A percentile compares a stretch with the other conserved stretches of the same genome.
Conservation (phyloP, 2,888 invertebrate genomes). For the Nudaria mundana region DNA sequence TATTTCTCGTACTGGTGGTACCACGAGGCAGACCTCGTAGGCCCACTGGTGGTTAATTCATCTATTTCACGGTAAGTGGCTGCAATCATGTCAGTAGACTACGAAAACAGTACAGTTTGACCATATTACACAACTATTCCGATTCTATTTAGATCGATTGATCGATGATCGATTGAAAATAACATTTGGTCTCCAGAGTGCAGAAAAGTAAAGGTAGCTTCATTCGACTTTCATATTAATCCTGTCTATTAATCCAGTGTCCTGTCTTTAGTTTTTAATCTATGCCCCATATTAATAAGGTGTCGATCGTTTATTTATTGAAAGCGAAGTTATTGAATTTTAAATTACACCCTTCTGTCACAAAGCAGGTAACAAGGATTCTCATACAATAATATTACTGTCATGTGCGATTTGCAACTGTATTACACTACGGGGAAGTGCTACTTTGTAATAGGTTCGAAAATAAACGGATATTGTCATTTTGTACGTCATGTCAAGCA, state of each 20-base stretch:
- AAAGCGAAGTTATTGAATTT: conserved; percentile 60
- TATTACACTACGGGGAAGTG: no score
- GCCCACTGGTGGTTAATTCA: no score
- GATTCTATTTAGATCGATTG: no score
- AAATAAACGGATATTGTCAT: conserved; percentile 6
- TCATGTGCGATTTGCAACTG: conserved; percentile 4
- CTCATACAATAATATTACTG: neutral
- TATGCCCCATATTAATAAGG: conserved; percentile 51
- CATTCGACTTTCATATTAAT: neutral
- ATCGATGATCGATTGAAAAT: no score
- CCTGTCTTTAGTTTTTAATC: conserved; percentile 34
- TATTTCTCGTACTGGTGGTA: no score
- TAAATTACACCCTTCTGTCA: conserved; percentile 53
- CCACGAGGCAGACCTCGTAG: no score
- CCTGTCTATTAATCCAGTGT: neutral
- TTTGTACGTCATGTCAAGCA: conserved; percentile 19
- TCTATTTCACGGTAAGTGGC: no score
- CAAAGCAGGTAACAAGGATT: conserved; percentile 13
- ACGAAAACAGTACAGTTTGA: no score
- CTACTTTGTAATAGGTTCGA: neutral
- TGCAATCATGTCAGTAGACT: no score
- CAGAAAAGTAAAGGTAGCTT: no score
- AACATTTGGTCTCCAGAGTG: no score
- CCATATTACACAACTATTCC: neutral
- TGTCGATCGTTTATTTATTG: conserved; percentile 67